Evolutionary conservation across 2,113 vertebrate species (phyloP).

Genomic region (Microcebus tavaratra): DNA sequence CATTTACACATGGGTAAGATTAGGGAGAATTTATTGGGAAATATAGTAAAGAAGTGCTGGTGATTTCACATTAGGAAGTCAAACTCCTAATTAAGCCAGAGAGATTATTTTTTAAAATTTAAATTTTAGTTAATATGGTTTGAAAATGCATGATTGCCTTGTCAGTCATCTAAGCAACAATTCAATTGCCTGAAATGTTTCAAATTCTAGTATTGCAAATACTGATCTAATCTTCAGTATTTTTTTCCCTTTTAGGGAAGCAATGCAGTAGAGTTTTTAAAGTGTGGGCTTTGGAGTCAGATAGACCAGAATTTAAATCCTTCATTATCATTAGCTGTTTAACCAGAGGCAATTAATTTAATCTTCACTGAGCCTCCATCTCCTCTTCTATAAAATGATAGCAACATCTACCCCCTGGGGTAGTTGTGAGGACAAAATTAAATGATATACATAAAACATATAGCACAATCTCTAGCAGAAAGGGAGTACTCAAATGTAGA

Average conservation of each 20-base stretch:
- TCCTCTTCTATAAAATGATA: background rate
- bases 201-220: background rate
- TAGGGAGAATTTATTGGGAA: background rate
- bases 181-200: conserved; percentile 16
- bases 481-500: background rate
- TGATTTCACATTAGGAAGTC: background rate
- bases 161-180: background rate
- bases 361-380: background rate
- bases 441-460: background rate
- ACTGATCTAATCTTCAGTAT: background rate
- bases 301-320: conserved; percentile 10
- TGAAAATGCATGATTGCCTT: background rate
- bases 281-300: background rate
- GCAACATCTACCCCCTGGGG: background rate
- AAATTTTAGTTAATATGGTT: background rate
- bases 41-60: background rate
- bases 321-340: background rate
- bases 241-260: conserved; percentile 18
- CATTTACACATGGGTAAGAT: background rate
- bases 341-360: background rate
- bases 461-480: background rate
- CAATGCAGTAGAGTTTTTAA: background rate
- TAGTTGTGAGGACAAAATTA: background rate
- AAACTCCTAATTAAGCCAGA: background rate
- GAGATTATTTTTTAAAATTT: background rate